Percentiles rank a stretch among this genome's conserved stretches.
These are phyloP conservation scores for Glaucidium brasilianum DNA, from an alignment of 2,113 vertebrate genomes.

Conservation along the genomic window DNA sequence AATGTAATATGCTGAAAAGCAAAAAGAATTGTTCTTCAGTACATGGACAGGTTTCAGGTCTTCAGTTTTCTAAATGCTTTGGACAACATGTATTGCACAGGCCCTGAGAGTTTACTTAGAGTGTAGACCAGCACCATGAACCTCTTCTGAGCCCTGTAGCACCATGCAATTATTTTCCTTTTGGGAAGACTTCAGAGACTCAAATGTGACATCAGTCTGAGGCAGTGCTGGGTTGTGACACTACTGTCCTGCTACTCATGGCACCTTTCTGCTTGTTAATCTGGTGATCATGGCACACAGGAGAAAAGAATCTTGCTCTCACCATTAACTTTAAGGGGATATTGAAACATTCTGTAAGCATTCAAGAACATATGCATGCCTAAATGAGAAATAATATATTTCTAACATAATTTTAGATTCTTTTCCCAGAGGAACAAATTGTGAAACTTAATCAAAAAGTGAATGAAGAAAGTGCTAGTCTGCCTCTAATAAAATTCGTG, in stretches of 20 bases:
- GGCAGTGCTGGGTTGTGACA: not conserved
- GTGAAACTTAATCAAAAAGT: not conserved
- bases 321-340: not conserved
- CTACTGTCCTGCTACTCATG: not conserved
- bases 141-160: not conserved
- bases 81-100: too few relatives aligned
- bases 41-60: not conserved
- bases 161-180: not conserved
- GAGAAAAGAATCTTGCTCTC: not conserved
- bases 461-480: not conserved
- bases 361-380: not conserved
- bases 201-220: not conserved
- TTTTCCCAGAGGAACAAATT: not conserved
- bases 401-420: not conserved
- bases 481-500: not conserved
- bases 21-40: not conserved
- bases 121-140: not conserved
- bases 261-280: not conserved
- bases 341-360: not conserved
- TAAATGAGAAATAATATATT: not conserved
- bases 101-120: not conserved
- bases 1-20: not conserved
- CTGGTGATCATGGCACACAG: not conserved
- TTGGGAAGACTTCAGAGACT: not conserved
- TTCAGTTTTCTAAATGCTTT: not conserved